Evolutionary conservation across 2,797 vertebrate genomes (phyloP), one percentile per base, ranked within the genome.

Genomic region (Alcedo quadribrachys): DNA sequence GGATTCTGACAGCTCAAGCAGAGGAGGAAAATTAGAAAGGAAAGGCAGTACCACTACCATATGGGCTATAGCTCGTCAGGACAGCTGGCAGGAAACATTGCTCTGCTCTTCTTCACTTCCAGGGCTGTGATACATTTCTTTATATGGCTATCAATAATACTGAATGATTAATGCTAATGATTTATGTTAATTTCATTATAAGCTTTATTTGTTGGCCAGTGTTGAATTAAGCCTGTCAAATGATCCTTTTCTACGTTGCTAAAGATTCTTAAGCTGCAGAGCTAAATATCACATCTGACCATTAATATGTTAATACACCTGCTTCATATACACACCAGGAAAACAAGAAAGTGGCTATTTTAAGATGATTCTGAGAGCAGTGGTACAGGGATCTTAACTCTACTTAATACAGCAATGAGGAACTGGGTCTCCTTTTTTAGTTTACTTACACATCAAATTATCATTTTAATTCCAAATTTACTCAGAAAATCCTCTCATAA

Each of bases 181-280:
- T 97, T 97, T 97, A 98, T 97, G 97, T 96, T 97, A 97, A 98
- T 98, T 98, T 97, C 95, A 96, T 97, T 97, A 97, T 97, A 97
- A 98, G 97, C 97, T 97, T 97, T 97, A 97, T 97, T 97, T 97
- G 97, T 97, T 96, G 96, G 97, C 97, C 90, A n/a, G 95, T 93
- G 96, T 95, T 96, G 97, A 97, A 97, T 97, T 97, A 96, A 97
- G 91, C 91, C 95, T 96, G 96, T 97, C 97, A 97, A 97, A 97
- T 96, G 95, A 97, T 95, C 95, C 93, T 93, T 96, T 93, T 70
- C 93, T 90, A 96, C 69, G 9, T 81, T 92, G 92, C 85, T 95
- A 90, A 96, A 95, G 95, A 94, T 93, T 96, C 97, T 96, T 96
- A 95, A 97, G 97, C 96, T 89, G 95, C 85, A 92, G 87, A 92